Conservation (phyloP, 1,140 invertebrate genomes). For the Drepana arcuata region DNA sequence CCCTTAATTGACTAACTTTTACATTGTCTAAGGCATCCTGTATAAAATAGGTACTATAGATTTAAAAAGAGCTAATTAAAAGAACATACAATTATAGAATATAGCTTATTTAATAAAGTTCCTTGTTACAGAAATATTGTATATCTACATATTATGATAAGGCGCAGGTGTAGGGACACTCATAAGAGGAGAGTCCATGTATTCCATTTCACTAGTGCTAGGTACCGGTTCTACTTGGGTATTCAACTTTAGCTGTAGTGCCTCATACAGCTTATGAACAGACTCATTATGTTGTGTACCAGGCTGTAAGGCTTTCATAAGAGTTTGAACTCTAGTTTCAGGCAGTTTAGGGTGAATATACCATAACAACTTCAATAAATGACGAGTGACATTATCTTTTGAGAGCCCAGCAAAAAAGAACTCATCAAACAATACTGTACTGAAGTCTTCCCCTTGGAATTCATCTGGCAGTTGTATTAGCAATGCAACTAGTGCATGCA, state of each 20-base stretch:
- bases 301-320: constrained; percentile 91
- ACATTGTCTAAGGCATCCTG: too few relatives aligned
- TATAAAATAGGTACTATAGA: too few relatives aligned
- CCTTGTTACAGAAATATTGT: too few relatives aligned
- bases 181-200: constrained; percentile 87
- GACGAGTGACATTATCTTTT: constrained; percentile 93
- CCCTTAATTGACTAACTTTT: too few relatives aligned
- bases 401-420: constrained; percentile 93
- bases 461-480: constrained; percentile 93
- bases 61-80: too few relatives aligned
- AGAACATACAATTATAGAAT: too few relatives aligned
- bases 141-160: too few relatives aligned
- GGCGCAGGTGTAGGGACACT: constrained; percentile 88
- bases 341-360: constrained; percentile 93
- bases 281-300: constrained; percentile 88
- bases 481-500: constrained; percentile 92
- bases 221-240: constrained; percentile 78
- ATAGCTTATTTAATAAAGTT: too few relatives aligned
- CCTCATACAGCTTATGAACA: constrained; percentile 85
- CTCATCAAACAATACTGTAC: constrained; percentile 96
- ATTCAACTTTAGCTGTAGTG: constrained; percentile 84
- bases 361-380: constrained; percentile 93
- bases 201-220: constrained; percentile 78
- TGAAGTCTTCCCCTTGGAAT: constrained; percentile 94
- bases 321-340: constrained; percentile 81